Evolutionary conservation across 2,888 invertebrate genomes (phyloP), one percentile per base, ranked within the genome.

Genomic region (Torymus auratus): DNA sequence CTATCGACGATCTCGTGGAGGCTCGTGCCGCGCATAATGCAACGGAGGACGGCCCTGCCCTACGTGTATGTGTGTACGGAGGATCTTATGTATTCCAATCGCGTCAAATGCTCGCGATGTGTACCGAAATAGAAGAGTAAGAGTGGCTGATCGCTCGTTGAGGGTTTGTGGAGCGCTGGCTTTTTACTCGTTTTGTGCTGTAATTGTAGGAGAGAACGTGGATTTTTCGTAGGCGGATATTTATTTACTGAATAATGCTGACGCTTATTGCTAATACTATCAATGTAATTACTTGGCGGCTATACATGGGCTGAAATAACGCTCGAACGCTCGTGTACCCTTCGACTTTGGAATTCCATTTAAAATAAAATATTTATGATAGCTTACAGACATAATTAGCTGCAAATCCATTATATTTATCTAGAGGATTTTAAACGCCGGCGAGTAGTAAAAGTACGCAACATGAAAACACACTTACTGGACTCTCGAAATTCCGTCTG

Each of bases 101-200:
- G 87, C 89, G 87, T 89, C 88, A 89, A 89, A 89, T 88, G 88
- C 86, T 87, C 84, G 87, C 86, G 41, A 41, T 41, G 41, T 41
- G 41, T 41, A 41, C 41, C 41, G 7, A 41, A 41, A 41, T 41
- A 41, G 41, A 41, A 41, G 41, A 41, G 41, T 41, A 41, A 41
- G 7, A 41, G 41, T 41, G 41, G 41, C 7, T 10, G 41, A 41
- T 41, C 41, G 41, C 41, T 41, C 41, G 41, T 41, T 41, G 5
- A 41, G 41, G 41, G 41, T 41, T 41, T 41, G 41, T 41, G 5
- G 41, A 41, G 41, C 7, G 7, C 7, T 41, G 41, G 7, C 41
- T 41, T 41, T 41, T 41, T 28, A 5, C 0, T 41, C 41, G 7
- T 7, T 41, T 41, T 41, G 41, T 10, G 7, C 7, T 7, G 5